Evolutionary conservation across 2,888 invertebrate species (phyloP).

Genomic region (Trichacis sp.): DNA sequence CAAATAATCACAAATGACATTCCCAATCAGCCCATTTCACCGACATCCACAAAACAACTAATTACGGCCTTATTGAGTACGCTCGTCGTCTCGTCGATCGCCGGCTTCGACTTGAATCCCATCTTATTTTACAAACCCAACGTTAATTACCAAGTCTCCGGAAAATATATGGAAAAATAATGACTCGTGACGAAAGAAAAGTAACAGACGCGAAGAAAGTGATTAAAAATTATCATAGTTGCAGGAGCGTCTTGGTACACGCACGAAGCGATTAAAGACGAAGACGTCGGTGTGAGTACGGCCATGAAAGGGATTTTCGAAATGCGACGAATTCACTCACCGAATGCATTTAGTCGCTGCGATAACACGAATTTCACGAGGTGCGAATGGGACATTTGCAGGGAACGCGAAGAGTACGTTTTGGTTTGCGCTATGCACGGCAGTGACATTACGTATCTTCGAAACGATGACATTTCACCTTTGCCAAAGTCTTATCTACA

Average conservation of each 20-base stretch:
- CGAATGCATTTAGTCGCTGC: conserved; percentile 51
- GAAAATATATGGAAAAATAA: conserved; percentile 12
- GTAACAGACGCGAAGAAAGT: not conserved
- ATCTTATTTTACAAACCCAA: conserved; percentile 9
- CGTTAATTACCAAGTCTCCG: not conserved
- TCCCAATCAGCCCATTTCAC: not conserved
- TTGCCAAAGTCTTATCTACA: conserved; percentile 7
- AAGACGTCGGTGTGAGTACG: not conserved
- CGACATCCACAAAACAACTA: not conserved
- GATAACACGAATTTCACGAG: conserved; percentile 47
- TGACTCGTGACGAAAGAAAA: not conserved
- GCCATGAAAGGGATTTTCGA: no score
- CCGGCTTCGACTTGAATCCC: conserved; percentile 18
- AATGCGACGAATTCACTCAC: conserved; percentile 47
- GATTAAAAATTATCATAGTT: conserved; percentile 17
- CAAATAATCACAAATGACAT: conserved; percentile 19
- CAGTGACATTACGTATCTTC: conserved; percentile 40
- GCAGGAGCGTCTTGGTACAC: not conserved
- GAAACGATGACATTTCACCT: conserved; percentile 58
- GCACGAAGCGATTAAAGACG: not conserved
- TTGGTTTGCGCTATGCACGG: conserved; percentile 43
- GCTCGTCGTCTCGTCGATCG: conserved; percentile 21
- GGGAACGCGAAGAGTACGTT: conserved; percentile 45
- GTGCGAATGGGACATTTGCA: no score
- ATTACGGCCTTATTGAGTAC: conserved; percentile 19